These are phyloP conservation scores for Microctonus aethiopoides DNA, from an alignment of 2,888 invertebrate species.

Conservation along the genomic window DNA sequence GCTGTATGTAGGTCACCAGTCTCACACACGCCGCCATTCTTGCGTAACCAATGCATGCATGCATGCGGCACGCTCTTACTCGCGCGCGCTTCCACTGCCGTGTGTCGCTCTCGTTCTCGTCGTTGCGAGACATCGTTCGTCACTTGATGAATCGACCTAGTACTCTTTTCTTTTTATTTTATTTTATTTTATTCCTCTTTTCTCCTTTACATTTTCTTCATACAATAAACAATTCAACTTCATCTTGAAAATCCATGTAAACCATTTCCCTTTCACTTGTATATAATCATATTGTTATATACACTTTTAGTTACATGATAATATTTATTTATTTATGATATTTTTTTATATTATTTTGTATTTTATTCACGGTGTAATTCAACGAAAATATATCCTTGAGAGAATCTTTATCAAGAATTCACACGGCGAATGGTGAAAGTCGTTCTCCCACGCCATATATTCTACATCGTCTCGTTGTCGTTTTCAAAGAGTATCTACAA, in stretches of 20 bases:
- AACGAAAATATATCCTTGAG: constrained; percentile 29
- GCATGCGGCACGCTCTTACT: constrained; percentile 33
- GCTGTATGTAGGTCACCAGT: constrained; percentile 67
- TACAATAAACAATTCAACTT: not conserved
- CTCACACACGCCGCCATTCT: constrained; percentile 66
- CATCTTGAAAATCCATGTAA: no score
- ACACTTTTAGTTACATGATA: not conserved
- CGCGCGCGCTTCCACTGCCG: constrained; percentile 36
- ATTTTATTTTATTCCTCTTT: constrained; percentile 19
- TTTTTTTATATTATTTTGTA: constrained; percentile 10
- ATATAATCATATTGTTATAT: not conserved
- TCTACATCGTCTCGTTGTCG: constrained; percentile 15
- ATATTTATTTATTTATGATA: not conserved
- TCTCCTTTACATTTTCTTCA: constrained; percentile 11
- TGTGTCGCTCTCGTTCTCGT: constrained; percentile 36
- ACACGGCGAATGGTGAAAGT: constrained; percentile 59
- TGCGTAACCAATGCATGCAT: constrained; percentile 66
- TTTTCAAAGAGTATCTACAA: constrained; percentile 10
- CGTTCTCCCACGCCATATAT: constrained; percentile 63
- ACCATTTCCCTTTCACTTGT: not conserved
- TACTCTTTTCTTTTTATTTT: constrained; percentile 18
- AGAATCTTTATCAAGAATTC: constrained; percentile 32
- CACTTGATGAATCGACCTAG: constrained; percentile 24
- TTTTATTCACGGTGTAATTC: constrained; percentile 1
- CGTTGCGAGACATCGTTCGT: constrained; percentile 32